Conservation (phyloP, 2,888 invertebrate genomes). For the Cataglyphis livida region DNA sequence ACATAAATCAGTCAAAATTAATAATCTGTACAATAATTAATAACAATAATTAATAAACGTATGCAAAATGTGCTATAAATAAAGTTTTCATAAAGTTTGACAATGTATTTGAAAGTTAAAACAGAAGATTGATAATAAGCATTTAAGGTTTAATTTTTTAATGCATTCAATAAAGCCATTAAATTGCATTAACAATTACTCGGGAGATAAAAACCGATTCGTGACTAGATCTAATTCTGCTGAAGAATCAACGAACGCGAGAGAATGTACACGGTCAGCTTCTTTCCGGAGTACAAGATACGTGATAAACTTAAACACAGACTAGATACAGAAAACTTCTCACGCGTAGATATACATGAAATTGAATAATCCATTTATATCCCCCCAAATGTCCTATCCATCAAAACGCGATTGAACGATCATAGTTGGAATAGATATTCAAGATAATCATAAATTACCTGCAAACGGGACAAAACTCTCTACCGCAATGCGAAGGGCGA, state of each 20-base stretch:
- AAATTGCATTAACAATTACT: not conserved
- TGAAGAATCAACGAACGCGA: not conserved
- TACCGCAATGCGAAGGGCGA: constrained; percentile 79
- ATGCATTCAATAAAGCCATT: not conserved
- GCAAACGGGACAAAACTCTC: constrained; percentile 80
- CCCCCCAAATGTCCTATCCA: not conserved
- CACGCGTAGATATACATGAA: not conserved
- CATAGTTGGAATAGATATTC: not conserved
- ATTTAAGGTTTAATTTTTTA: not conserved
- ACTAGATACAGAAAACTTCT: not conserved
- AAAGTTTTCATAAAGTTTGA: not conserved
- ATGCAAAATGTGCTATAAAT: not conserved
- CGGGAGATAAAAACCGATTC: not conserved
- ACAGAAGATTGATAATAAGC: not conserved
- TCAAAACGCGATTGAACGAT: not conserved
- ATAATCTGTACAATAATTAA: constrained; percentile 16
- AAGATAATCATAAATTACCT: constrained; percentile 72
- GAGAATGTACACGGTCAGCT: not conserved
- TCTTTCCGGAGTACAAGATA: not conserved
- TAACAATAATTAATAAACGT: not conserved
- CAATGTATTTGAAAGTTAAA: not conserved
- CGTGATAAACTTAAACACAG: not conserved
- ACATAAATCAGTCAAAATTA: not conserved
- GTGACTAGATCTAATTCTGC: not conserved
- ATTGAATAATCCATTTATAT: not conserved